phyloP scores from a whole-genome alignment of 1,140 invertebrate species.

The Drepana arcuata region DNA sequence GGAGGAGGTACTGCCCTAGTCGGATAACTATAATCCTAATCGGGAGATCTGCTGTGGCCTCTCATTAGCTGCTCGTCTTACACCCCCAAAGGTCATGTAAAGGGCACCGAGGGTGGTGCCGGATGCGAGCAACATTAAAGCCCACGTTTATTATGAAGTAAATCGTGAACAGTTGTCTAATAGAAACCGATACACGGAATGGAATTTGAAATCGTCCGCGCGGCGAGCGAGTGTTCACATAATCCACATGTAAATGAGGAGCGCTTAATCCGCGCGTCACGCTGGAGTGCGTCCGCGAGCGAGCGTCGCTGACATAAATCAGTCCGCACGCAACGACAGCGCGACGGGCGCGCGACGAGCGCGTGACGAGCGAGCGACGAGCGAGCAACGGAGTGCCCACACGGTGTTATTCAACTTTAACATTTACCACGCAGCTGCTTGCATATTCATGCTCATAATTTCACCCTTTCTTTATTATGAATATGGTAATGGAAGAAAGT shows the following conservation, averaged over 20 bases:
- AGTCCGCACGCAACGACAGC: constrained; percentile 4
- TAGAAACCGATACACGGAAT: too few relatives aligned
- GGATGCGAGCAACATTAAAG: too few relatives aligned
- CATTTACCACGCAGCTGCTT: constrained; percentile 51
- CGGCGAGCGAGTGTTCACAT: too few relatives aligned
- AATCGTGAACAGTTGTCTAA: too few relatives aligned
- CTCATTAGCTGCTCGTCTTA: too few relatives aligned
- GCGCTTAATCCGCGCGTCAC: constrained; percentile 7
- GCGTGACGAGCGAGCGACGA: constrained; percentile 3
- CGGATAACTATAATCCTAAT: too few relatives aligned
- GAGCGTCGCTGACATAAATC: constrained; percentile 3
- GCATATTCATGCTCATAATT: constrained; percentile 61
- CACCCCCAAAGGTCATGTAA: too few relatives aligned
- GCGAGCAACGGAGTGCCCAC: constrained; percentile 3
- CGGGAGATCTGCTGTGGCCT: too few relatives aligned
- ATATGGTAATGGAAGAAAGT: constrained; percentile 67
- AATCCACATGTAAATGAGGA: constrained; percentile 4
- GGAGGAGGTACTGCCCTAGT: too few relatives aligned
- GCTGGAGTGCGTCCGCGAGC: background rate
- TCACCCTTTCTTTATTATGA: constrained; percentile 64
- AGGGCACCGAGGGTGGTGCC: too few relatives aligned
- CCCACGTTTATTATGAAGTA: too few relatives aligned
- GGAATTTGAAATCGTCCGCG: too few relatives aligned
- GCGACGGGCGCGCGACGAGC: constrained; percentile 1
- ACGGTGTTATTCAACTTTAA: constrained; percentile 59